Conservation (phyloP, 2,888 invertebrate species). For the Brachyopa scutellaris region DNA sequence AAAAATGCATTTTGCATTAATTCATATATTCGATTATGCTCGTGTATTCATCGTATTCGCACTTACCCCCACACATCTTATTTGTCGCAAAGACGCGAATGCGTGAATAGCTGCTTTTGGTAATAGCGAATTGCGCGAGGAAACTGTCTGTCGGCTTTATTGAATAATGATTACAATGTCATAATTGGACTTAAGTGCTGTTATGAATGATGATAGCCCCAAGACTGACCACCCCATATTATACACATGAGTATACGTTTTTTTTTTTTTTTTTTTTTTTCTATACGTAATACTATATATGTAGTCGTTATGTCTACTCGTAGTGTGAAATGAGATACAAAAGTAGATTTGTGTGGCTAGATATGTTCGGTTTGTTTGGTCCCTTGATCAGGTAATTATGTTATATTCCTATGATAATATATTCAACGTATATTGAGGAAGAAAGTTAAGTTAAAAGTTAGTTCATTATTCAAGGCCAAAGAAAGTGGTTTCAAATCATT, state of each 20-base stretch:
- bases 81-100: too few species aligned
- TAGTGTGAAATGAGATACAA: too few species aligned
- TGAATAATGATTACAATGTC: constrained; percentile 62
- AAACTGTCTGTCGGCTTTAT: constrained; percentile 33
- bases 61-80: too few species aligned
- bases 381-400: constrained; percentile 13
- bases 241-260: too few species aligned
- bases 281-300: too few species aligned
- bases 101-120: too few species aligned
- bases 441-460: constrained; percentile 41
- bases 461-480: constrained; percentile 39
- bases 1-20: too few species aligned
- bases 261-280: too few species aligned
- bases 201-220: constrained; percentile 43
- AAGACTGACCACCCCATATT: neutral
- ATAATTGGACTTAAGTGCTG: constrained; percentile 57
- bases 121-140: constrained; percentile 10
- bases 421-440: constrained; percentile 17
- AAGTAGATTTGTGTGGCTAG: too few species aligned
- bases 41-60: too few species aligned
- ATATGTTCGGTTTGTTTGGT: neutral
- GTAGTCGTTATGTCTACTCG: too few species aligned
- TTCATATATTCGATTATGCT: too few species aligned
- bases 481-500: constrained; percentile 31
- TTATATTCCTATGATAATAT: constrained; percentile 31